Evolutionary conservation across 2,113 vertebrate genomes (phyloP), one percentile per base, ranked within the genome.

Genomic region (Amphilophus citrinellus): DNA sequence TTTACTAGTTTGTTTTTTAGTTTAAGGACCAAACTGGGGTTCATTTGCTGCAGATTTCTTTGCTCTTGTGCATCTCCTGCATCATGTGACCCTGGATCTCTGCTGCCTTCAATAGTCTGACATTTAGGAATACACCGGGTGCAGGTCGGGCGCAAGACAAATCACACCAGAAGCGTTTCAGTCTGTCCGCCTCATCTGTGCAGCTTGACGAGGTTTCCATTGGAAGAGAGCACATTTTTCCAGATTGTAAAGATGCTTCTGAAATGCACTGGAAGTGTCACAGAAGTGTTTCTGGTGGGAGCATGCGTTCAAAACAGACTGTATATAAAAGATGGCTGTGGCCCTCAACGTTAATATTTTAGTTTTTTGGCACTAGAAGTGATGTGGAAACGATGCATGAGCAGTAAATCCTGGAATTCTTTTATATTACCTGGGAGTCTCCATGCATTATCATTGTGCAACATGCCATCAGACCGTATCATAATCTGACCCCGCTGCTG

Each of bases 11-110:
- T 79, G 5, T 61, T 61, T 30, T 30, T 1, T 76, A 79, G 62
- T 91, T 94, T 63, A 77, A 65, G 83, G 79, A 88, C 91, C 91
- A 94, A 93, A 94, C 84, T 82, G 50, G 63, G 86, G 32, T 66
- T 9, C 42, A 2, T 61, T 44, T 84, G 27, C 66, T 80, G 66
- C 62, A 71, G 65, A 50, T 71, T 71, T 71, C 15, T 68, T 68
- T 50, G 22, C 22, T 50, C 22, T 68, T 30, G 13, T 18, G 42
- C n/a, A 7, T 17, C n/a, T 68, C 27, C 39, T 50, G 15, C 22
- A 15, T 68, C 65, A 4, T 2, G 42, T 35, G 80, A 76, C 32
- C 32, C 20, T 37, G 10, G 13, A 5, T 61, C 73, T 0, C 63
- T 30, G 24, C 85, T 24, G 76, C 61, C 3, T 57, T 22, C 10